These are phyloP conservation scores for Trichechus manatus DNA, from an alignment of 2,113 vertebrate genomes.

Conservation along the genomic window DNA sequence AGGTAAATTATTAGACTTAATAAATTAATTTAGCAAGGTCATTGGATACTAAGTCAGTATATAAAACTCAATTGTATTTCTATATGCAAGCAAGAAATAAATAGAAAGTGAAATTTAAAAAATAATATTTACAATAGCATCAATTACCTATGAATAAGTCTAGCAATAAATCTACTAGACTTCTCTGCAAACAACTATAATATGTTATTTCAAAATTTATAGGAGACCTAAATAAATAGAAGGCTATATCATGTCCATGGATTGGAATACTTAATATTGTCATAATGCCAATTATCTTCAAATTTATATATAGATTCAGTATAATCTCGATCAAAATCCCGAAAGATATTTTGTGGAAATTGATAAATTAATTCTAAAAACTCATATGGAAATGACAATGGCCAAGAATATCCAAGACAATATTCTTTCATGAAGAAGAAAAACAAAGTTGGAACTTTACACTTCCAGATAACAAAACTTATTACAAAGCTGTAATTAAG, in stretches of 20 bases:
- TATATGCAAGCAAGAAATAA: not conserved
- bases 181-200: constrained; percentile 12
- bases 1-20: constrained; percentile 34
- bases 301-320: not conserved
- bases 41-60: not conserved
- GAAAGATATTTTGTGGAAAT: not conserved
- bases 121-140: constrained; percentile 31
- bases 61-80: constrained; percentile 33
- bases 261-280: not conserved
- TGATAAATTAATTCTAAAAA: not conserved
- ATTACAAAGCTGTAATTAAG: constrained; percentile 1
- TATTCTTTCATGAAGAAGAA: not conserved
- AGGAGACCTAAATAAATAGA: too few relatives aligned
- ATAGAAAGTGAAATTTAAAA: not conserved
- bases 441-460: not conserved
- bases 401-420: not conserved
- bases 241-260: not conserved
- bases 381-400: not conserved
- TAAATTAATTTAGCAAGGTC: constrained; percentile 7
- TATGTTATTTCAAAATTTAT: not conserved
- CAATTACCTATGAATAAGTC: not conserved
- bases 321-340: not conserved
- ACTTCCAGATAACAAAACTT: not conserved
- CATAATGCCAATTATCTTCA: not conserved
- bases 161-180: not conserved